Evolutionary conservation across 2,888 invertebrate species (phyloP), one percentile per base, ranked within the genome.

Genomic region (Lepeophtheirus nordmannii): DNA sequence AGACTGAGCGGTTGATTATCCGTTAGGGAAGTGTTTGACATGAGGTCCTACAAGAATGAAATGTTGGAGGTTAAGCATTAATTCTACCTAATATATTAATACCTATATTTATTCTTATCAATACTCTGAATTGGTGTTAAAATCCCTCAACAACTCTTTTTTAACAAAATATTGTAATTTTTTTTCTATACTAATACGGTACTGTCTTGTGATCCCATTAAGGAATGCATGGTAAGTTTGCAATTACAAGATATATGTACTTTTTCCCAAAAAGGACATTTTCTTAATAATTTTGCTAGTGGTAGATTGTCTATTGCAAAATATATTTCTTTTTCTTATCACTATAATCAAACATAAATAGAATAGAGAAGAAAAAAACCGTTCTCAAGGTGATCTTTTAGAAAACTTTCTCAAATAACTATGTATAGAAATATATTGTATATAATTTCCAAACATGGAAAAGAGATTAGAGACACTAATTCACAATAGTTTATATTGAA

Each of bases 1-100:
- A 41, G 38, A 39, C 62, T 62, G n/a, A 60, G 53, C n/a, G 53
- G 53, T 46, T 46, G 53, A 46, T 46, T 46, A 46, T 46, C 53
- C 53, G 53, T 17, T 3, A 46, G 53, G 53, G 53, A 46, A n/a
- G 53, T 46, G 53, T 46, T 46, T 46, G 53, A 46, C 53, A 46
- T 46, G n/a, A 46, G 53, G 53, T 46, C 53, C 53, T 46, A 8
- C 1, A 5, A 5, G 5, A 17, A 46, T 30, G 2, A 5, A 46
- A 46, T 17, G 1, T 5, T 46, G 17, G 53, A 8, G 5, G 2
- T 5, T 46, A 5, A 46, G 14, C 8, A n/a, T 46, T 46, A 46
- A n/a, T 8, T 46, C 5, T 14, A 14, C n/a, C n/a, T n/a, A n/a
- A n/a, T n/a, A n/a, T n/a, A n/a, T n/a, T n/a, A n/a, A n/a, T n/a